These are phyloP conservation scores for Danio rerio DNA, from an alignment of 2,113 vertebrate genomes.

Conservation along the genomic window DNA sequence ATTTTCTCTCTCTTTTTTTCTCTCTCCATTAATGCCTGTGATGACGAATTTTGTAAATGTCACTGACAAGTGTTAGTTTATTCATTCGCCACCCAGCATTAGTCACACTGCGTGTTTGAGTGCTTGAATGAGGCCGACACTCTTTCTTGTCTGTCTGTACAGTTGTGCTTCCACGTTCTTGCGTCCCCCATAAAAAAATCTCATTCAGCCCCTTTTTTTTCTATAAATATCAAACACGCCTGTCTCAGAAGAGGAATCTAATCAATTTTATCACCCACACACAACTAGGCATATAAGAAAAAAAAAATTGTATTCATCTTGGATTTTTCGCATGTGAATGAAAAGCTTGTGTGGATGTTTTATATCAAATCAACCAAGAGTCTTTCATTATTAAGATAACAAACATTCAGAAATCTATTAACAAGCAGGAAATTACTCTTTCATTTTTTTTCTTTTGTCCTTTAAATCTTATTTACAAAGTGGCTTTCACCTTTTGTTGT, in stretches of 20 bases:
- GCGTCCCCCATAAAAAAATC: not conserved
- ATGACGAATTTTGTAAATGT: constrained; percentile 58
- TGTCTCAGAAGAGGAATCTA: not conserved
- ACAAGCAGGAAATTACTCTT: not conserved
- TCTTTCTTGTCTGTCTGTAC: constrained; percentile 22
- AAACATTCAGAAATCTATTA: not conserved
- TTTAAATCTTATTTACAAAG: not conserved
- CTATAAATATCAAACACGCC: not conserved
- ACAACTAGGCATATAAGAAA: constrained; percentile 7
- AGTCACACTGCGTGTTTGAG: constrained; percentile 53
- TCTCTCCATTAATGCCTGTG: constrained; percentile 38
- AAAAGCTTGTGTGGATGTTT: constrained; percentile 15
- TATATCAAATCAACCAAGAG: not conserved
- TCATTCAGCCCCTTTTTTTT: constrained; percentile 11
- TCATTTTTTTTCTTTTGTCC: not conserved
- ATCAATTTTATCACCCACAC: not conserved
- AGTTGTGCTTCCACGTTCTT: constrained; percentile 5
- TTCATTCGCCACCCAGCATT: constrained; percentile 52
- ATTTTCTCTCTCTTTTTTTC: not conserved
- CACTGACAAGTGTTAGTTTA: constrained; percentile 53
- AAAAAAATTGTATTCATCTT: not conserved
- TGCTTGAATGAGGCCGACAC: constrained; percentile 30
- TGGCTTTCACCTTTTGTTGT: not conserved
- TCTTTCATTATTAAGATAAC: not conserved
- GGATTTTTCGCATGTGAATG: not conserved